These are phyloP conservation scores for Andrena minutula DNA, from an alignment of 2,888 invertebrate genomes.

Conservation along the genomic window DNA sequence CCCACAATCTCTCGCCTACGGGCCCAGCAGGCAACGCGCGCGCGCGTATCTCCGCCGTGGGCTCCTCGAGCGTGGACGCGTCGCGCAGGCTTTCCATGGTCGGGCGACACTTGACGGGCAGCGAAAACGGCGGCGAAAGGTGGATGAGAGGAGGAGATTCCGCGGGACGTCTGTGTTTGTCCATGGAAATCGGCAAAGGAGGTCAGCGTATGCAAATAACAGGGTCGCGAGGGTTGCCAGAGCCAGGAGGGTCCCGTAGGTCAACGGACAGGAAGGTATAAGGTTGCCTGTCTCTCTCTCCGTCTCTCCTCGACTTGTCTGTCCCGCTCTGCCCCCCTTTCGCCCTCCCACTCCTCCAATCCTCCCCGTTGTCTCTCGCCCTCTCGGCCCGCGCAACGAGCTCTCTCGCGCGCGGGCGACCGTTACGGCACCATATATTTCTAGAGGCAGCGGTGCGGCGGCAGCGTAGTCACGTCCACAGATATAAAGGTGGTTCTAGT, in stretches of 20 bases:
- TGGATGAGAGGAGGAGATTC: constrained; percentile 42
- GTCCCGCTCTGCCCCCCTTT: constrained; percentile 10
- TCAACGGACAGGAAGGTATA: constrained; percentile 70
- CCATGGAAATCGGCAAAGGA: constrained; percentile 76
- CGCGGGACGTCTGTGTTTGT: constrained; percentile 71
- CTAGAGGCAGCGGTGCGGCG: constrained; percentile 66
- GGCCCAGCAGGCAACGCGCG: background rate
- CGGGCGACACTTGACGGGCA: constrained; percentile 39
- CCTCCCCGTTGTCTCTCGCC: constrained; percentile 55
- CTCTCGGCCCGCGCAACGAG: constrained; percentile 57
- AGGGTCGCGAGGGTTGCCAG: constrained; percentile 75
- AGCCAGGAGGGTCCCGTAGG: constrained; percentile 72
- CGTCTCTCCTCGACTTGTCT: constrained; percentile 15
- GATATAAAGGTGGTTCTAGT: constrained; percentile 77
- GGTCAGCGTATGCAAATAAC: constrained; percentile 81
- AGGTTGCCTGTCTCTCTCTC: constrained; percentile 19
- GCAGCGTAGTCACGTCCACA: constrained; percentile 75
- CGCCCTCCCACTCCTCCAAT: constrained; percentile 15
- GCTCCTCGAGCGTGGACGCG: background rate
- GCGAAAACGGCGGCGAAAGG: constrained; percentile 45
- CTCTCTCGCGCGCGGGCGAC: constrained; percentile 70
- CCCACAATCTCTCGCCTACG: background rate
- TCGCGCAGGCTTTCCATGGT: constrained; percentile 37
- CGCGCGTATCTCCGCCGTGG: constrained; percentile 10
- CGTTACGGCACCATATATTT: constrained; percentile 80